Evolutionary conservation across 2,888 invertebrate genomes (phyloP).

Genomic region (Auanema freiburgensis): DNA sequence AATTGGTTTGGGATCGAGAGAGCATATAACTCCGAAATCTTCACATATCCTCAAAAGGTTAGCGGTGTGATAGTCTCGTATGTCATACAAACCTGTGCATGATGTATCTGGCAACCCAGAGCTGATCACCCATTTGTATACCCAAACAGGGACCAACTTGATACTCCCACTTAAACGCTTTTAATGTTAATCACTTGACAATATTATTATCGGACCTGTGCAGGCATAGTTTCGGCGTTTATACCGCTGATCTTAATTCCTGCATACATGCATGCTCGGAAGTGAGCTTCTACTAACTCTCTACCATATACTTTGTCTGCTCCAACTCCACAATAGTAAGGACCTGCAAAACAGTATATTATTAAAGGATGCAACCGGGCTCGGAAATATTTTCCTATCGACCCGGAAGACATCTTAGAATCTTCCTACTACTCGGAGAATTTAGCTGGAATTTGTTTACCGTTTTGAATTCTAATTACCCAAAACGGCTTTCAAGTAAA

Average conservation of each 20-base stretch:
- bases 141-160: constrained; percentile 69
- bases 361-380: not conserved
- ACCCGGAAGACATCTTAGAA: too few relatives aligned
- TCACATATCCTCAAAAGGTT: constrained; percentile 63
- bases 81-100: constrained; percentile 64
- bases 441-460: too few relatives aligned
- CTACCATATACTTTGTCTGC: constrained; percentile 90
- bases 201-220: constrained; percentile 71
- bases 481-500: too few relatives aligned
- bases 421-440: too few relatives aligned
- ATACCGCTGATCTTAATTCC: constrained; percentile 88
- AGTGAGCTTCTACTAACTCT: constrained; percentile 92
- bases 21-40: constrained; percentile 66
- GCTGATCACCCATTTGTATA: constrained; percentile 68
- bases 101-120: constrained; percentile 68
- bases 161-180: constrained; percentile 61
- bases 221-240: constrained; percentile 84
- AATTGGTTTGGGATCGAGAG: constrained; percentile 68
- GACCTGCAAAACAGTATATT: constrained; percentile 70
- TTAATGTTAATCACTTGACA: constrained; percentile 35
- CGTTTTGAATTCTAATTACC: too few relatives aligned
- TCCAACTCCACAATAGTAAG: constrained; percentile 96
- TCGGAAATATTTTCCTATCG: not conserved
- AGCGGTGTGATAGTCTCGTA: too few relatives aligned
- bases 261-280: constrained; percentile 86